phyloP scores from a whole-genome alignment of 2,888 invertebrate genomes.

The Eubasilissa splendida region DNA sequence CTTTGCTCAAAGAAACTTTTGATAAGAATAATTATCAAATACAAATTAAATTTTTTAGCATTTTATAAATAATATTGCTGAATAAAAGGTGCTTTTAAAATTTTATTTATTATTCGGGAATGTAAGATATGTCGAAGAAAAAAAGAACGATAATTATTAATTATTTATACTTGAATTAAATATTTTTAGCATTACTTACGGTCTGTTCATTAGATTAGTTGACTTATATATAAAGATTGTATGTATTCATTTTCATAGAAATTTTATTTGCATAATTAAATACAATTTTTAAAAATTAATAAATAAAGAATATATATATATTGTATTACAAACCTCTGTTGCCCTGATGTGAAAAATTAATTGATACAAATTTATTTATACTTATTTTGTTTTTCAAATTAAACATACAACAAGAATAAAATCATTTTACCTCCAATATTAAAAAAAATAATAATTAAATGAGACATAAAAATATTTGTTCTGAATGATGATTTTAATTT shows the following conservation, averaged over 20 bases:
- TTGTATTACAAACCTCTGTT: no score
- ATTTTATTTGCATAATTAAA: background rate
- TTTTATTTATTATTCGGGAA: conserved; percentile 23
- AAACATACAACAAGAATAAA: no score
- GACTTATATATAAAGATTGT: background rate
- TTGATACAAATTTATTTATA: no score
- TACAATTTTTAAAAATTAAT: background rate
- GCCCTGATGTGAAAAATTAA: no score
- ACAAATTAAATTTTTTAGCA: background rate
- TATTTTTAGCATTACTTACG: background rate
- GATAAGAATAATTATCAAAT: conserved; percentile 29
- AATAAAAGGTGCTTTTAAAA: conserved; percentile 41
- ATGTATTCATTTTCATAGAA: no score
- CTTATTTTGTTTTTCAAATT: no score
- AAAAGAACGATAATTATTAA: no score
- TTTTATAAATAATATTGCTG: conserved; percentile 40
- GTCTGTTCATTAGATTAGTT: conserved; percentile 10
- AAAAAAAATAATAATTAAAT: no score
- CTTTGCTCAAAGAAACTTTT: conserved; percentile 57
- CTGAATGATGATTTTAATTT: no score
- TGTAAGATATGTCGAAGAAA: conserved; percentile 16
- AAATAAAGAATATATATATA: background rate
- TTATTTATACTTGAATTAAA: no score
- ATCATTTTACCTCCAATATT: no score
- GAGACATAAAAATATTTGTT: no score